phyloP scores from a whole-genome alignment of 37 sponge, comb jelly and placozoan genomes.

The Hexactinellida sp. region DNA sequence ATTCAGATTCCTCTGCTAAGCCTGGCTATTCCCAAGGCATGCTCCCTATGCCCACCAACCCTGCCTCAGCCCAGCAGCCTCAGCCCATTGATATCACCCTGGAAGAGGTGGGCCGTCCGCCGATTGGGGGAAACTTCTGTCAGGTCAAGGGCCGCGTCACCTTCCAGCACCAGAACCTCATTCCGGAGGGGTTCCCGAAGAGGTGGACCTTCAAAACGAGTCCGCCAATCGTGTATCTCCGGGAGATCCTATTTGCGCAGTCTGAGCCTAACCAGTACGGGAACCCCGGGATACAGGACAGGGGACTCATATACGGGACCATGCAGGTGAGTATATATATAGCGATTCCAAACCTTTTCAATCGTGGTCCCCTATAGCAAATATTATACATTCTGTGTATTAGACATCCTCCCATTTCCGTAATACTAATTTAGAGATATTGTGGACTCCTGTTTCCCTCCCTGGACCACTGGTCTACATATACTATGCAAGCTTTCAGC shows the following conservation, averaged over 20 bases:
- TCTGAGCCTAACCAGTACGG: neutral
- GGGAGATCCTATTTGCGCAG: neutral
- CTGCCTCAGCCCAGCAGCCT: neutral
- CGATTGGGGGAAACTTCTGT: neutral
- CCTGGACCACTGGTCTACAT: too few relatives aligned
- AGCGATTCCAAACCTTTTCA: too few relatives aligned
- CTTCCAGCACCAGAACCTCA: neutral
- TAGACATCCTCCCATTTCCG: too few relatives aligned
- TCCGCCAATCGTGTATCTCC: neutral
- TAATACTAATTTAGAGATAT: too few relatives aligned
- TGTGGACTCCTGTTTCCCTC: too few relatives aligned
- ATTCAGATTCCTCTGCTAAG: too few relatives aligned
- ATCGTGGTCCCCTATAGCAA: too few relatives aligned
- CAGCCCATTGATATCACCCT: slow-evolving; percentile 8
- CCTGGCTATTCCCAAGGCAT: neutral
- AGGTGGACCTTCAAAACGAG: neutral
- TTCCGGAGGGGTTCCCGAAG: neutral
- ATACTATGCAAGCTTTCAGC: too few relatives aligned
- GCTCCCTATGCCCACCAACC: neutral
- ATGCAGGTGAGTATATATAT: neutral
- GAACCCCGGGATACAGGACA: neutral
- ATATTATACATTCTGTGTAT: too few relatives aligned
- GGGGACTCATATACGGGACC: neutral
- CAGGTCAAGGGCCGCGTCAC: neutral
- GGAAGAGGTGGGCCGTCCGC: neutral